Conservation (phyloP, 2,797 vertebrate species). For the Sebastes melanostomus region DNA sequence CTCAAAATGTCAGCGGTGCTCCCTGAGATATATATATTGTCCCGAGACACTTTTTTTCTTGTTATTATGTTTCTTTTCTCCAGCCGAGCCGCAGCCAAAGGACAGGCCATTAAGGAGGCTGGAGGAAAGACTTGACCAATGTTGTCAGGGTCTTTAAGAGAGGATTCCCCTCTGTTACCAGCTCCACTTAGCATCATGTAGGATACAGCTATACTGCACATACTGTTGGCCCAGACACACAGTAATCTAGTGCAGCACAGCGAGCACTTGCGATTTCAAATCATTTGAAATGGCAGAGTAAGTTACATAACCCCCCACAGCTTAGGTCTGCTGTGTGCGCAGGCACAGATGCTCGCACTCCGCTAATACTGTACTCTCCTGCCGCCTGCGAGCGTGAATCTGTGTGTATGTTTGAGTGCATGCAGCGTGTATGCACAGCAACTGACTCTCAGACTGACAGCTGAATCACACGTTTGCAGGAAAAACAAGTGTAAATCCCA, state of each 20-base stretch:
- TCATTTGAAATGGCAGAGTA: conserved; percentile 77
- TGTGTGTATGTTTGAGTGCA: conserved; percentile 1
- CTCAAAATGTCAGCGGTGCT: conserved; percentile 34
- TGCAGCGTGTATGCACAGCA: conserved; percentile 7
- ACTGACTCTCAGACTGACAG: conserved; percentile 38
- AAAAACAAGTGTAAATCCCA: conserved; percentile 30
- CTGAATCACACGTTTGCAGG: conserved; percentile 52
- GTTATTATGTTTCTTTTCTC: conserved; percentile 12
- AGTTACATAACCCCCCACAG: conserved; percentile 77
- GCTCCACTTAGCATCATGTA: conserved; percentile 16
- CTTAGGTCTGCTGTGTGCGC: conserved; percentile 65
- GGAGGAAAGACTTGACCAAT: background rate
- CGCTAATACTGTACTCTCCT: conserved; percentile 66
- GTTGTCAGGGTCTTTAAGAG: conserved; percentile 28
- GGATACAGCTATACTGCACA: conserved; percentile 31
- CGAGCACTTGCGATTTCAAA: conserved; percentile 64
- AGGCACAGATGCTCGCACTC: conserved; percentile 67
- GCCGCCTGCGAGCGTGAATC: conserved; percentile 33
- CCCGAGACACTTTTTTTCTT: conserved; percentile 10
- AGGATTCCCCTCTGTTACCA: conserved; percentile 35
- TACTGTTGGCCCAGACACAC: conserved; percentile 35
- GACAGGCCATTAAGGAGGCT: conserved; percentile 18
- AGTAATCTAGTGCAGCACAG: conserved; percentile 54
- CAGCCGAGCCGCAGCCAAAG: background rate
- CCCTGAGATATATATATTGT: background rate